A percentile compares a stretch with the other conserved stretches of the same genome.
Conservation (phyloP, 2,797 vertebrate genomes). For the Vespertilio murinus region DNA sequence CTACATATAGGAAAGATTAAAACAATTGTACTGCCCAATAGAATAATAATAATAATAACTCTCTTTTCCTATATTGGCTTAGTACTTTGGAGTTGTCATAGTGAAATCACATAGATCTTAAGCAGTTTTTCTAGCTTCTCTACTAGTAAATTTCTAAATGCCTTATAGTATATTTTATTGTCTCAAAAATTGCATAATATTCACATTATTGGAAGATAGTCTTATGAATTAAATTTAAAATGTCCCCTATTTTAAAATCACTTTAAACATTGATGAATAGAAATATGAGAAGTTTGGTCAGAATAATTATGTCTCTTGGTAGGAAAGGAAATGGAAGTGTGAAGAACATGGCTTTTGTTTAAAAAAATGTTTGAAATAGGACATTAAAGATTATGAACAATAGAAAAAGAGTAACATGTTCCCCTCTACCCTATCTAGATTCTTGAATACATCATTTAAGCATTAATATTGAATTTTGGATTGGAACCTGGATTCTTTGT, state of each 20-base stretch:
- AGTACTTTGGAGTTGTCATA: neutral
- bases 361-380: neutral
- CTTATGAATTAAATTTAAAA: neutral
- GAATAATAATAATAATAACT: neutral
- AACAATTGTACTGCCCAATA: neutral
- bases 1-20: neutral
- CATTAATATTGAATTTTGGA: neutral
- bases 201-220: neutral
- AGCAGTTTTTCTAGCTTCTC: neutral
- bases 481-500: too few species aligned
- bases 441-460: neutral
- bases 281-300: neutral
- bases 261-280: neutral
- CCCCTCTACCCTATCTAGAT: neutral
- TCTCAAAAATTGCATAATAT: neutral
- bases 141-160: neutral
- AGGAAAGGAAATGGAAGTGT: neutral
- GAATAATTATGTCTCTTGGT: neutral
- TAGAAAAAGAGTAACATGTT: neutral
- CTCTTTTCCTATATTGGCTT: neutral
- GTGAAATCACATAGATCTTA: neutral
- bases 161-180: neutral
- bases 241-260: neutral
- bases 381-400: neutral
- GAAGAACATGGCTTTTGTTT: neutral